Conservation (phyloP, 2,888 invertebrate species). For the Esperia sulphurella region DNA sequence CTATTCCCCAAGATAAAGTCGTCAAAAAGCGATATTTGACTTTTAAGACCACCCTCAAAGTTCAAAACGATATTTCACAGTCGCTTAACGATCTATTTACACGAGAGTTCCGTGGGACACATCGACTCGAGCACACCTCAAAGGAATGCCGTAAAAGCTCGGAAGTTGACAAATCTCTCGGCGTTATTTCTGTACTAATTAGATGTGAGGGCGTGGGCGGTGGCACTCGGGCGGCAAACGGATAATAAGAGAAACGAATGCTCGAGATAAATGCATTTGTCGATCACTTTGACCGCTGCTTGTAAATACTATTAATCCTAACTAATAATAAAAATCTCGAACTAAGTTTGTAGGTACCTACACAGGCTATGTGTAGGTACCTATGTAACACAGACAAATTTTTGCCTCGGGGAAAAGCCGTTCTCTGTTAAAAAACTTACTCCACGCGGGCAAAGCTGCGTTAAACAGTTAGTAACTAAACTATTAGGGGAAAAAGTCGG, state of each 20-base stretch:
- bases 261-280: slow-evolving; percentile 44
- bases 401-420: too few relatives aligned
- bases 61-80: slow-evolving; percentile 61
- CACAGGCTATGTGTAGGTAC: too few relatives aligned
- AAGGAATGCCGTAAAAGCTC: slow-evolving; percentile 67
- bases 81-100: slow-evolving; percentile 68
- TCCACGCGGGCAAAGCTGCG: too few relatives aligned
- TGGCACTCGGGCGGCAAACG: slow-evolving; percentile 52
- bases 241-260: slow-evolving; percentile 30
- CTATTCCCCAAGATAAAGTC: neutral
- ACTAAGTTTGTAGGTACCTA: slow-evolving; percentile 19
- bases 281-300: slow-evolving; percentile 25
- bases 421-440: too few relatives aligned
- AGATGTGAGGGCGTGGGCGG: slow-evolving; percentile 60
- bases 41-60: slow-evolving; percentile 51
- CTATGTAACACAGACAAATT: too few relatives aligned
- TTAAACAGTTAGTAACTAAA: too few relatives aligned
- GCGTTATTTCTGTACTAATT: slow-evolving; percentile 77
- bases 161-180: slow-evolving; percentile 75
- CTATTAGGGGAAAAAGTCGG: too few relatives aligned
- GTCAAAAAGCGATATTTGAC: neutral
- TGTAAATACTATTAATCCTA: slow-evolving; percentile 17
- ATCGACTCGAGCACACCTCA: slow-evolving; percentile 45
- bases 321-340: slow-evolving; percentile 25
- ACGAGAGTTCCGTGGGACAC: slow-evolving; percentile 37